Evolutionary conservation across 2,113 vertebrate genomes (phyloP).

Genomic region (Podarcis muralis): DNA sequence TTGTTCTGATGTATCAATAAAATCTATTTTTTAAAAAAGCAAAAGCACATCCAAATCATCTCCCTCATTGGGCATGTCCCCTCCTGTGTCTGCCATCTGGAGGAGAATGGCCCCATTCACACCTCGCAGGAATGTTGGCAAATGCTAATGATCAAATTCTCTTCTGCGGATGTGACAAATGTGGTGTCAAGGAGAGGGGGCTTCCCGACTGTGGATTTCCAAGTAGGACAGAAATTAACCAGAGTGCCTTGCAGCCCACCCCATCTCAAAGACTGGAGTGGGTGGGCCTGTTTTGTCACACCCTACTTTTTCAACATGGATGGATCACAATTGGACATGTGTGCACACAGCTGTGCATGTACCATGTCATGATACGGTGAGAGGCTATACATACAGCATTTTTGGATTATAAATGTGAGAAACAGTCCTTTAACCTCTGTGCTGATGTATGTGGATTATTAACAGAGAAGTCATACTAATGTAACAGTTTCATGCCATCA

Average conservation of each 20-base stretch:
- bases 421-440: neutral
- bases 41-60: neutral
- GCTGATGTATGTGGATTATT: slow-evolving; percentile 14
- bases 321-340: neutral
- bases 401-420: neutral
- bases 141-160: neutral
- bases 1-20: too few species aligned
- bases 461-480: slow-evolving; percentile 44
- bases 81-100: neutral
- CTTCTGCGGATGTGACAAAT: neutral
- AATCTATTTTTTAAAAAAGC: too few species aligned
- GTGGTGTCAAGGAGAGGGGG: too few species aligned
- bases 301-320: neutral
- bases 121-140: neutral
- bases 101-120: neutral
- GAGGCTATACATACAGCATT: neutral
- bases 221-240: too few species aligned
- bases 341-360: neutral
- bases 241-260: neutral
- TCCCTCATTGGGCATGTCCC: neutral
- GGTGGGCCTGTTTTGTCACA: neutral
- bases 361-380: neutral
- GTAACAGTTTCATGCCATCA: neutral
- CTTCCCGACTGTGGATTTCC: too few species aligned
- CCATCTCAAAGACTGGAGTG: neutral